Conservation (phyloP, 2,888 invertebrate species). For the Osmoderma eremita region DNA sequence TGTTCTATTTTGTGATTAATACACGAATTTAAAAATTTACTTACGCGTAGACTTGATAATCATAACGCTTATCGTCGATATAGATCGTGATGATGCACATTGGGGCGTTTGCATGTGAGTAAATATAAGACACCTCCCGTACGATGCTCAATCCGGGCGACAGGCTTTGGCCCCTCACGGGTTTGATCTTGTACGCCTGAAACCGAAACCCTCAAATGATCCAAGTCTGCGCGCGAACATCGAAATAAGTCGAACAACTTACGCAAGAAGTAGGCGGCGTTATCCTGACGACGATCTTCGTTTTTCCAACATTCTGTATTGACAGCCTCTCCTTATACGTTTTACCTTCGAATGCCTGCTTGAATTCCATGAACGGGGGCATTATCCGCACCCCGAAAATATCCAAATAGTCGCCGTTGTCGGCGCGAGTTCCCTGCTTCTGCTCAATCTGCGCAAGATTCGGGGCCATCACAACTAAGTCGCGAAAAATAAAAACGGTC, state of each 20-base stretch:
- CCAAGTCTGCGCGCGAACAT: background rate
- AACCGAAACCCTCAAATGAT: background rate
- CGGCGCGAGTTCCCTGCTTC: background rate
- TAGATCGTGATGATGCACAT: conserved; percentile 32
- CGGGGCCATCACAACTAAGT: background rate
- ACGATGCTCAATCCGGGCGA: conserved; percentile 37
- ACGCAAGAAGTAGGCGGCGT: conserved; percentile 40
- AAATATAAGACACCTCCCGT: conserved; percentile 18
- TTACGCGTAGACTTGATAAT: conserved; percentile 9
- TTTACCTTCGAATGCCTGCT: conserved; percentile 39
- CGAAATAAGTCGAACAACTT: background rate
- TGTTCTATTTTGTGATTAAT: too few species aligned
- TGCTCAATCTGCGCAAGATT: background rate
- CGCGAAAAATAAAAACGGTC: too few species aligned
- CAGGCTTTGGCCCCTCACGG: conserved; percentile 12
- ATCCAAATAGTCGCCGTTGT: conserved; percentile 11
- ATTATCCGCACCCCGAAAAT: conserved; percentile 39
- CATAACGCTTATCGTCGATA: conserved; percentile 29
- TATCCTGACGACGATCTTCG: conserved; percentile 35
- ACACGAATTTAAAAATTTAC: background rate
- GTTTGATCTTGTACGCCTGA: conserved; percentile 34
- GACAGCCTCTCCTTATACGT: conserved; percentile 32
- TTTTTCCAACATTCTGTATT: conserved; percentile 40
- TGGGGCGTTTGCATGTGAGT: conserved; percentile 11
- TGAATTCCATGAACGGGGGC: conserved; percentile 39